These are phyloP conservation scores for Chionomys nivalis DNA, from an alignment of 2,113 vertebrate species.

Conservation along the genomic window DNA sequence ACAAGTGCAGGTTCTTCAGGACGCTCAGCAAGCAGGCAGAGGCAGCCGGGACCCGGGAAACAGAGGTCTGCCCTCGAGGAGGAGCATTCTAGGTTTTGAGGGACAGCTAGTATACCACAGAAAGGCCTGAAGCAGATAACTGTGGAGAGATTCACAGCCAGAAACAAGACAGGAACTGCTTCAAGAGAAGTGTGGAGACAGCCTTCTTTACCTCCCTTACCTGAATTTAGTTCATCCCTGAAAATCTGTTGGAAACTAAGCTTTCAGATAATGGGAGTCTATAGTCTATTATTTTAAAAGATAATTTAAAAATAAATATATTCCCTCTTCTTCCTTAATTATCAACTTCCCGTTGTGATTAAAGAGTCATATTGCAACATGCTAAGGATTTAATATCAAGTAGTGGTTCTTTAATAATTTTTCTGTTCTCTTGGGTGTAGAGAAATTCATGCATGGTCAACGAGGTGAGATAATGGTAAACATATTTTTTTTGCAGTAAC, in stretches of 20 bases:
- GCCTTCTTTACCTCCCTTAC: neutral
- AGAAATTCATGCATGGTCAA: neutral
- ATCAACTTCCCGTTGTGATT: neutral
- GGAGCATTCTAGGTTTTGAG: neutral
- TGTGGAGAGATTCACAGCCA: neutral
- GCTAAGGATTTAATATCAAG: constrained; percentile 33
- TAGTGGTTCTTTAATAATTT: neutral
- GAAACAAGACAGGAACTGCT: neutral
- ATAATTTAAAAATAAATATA: neutral
- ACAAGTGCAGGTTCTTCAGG: neutral
- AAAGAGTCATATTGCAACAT: neutral
- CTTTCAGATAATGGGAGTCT: neutral
- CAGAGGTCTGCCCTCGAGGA: constrained; percentile 1
- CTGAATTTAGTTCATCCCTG: neutral
- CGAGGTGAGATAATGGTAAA: neutral
- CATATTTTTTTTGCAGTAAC: neutral
- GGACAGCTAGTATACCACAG: neutral
- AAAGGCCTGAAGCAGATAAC: neutral
- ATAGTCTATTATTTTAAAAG: neutral
- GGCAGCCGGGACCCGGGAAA: constrained; percentile 1
- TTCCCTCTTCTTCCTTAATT: neutral
- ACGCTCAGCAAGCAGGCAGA: neutral
- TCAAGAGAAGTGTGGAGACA: neutral
- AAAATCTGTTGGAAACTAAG: neutral
- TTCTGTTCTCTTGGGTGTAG: neutral